Evolutionary conservation across 2,113 vertebrate species (phyloP).

Genomic region (Albula glossodonta): DNA sequence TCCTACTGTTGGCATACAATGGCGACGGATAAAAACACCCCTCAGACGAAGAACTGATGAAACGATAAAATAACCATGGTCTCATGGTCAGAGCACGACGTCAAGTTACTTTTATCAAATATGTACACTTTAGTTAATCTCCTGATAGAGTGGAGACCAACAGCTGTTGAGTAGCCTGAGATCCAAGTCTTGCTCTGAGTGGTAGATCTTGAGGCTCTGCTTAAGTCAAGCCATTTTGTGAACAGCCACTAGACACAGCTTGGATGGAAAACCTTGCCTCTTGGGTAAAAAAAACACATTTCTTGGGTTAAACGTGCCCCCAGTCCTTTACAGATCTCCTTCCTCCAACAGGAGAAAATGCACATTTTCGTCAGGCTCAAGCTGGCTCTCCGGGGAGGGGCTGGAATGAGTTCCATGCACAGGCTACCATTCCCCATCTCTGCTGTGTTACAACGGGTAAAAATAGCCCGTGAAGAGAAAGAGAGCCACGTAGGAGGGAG

Average conservation of each 20-base stretch:
- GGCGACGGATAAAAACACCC: background rate
- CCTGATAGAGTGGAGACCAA: background rate
- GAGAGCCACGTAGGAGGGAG: constrained; percentile 6
- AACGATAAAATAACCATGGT: background rate
- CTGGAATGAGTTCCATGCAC: background rate
- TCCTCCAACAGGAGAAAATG: background rate
- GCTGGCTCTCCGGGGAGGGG: background rate
- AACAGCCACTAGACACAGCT: background rate
- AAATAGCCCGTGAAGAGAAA: constrained; percentile 43
- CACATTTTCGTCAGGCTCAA: background rate
- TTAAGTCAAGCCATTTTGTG: background rate
- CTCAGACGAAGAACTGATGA: background rate
- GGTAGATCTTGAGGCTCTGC: background rate
- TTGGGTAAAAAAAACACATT: background rate
- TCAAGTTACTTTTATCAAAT: background rate
- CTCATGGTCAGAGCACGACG: background rate
- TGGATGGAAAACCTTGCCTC: background rate
- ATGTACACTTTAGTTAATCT: background rate
- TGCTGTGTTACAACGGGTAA: constrained; percentile 38
- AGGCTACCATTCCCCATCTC: constrained; percentile 4
- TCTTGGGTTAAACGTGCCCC: background rate
- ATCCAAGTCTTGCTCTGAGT: background rate
- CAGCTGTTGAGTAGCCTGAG: background rate
- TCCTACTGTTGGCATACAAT: background rate
- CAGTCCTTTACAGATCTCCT: background rate